phyloP scores from a whole-genome alignment of 1,140 invertebrate genomes.

The Cherax quadricarinatus region DNA sequence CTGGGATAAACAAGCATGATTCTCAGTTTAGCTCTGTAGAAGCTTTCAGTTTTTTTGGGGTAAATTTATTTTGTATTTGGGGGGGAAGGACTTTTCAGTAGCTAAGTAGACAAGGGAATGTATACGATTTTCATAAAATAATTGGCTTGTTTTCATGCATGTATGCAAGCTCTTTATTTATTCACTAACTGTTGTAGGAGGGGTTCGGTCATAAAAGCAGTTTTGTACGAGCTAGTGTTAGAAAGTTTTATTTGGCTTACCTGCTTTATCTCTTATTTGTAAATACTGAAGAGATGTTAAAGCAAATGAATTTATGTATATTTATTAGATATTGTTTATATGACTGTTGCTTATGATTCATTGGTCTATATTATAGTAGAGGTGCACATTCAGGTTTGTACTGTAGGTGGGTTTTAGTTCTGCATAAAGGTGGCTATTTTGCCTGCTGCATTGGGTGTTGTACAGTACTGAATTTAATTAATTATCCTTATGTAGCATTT shows the following conservation, averaged over 20 bases:
- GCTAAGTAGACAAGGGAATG: not conserved
- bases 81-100: not conserved
- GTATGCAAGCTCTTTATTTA: not conserved
- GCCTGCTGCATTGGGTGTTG: not conserved
- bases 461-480: not conserved
- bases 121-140: not conserved
- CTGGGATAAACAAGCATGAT: constrained; percentile 7
- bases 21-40: not conserved
- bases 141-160: not conserved
- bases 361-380: no score
- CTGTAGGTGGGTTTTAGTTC: no score
- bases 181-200: not conserved
- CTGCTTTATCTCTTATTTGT: no score
- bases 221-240: no score
- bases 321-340: no score
- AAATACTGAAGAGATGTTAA: no score
- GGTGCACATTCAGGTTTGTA: no score
- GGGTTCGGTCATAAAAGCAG: no score
- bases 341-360: no score
- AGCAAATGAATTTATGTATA: no score
- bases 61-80: not conserved
- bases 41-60: not conserved
- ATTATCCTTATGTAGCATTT: no score
- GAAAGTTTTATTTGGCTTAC: no score
- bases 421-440: not conserved